phyloP scores from a whole-genome alignment of 2,113 vertebrate species.

The Oenanthe oenanthe region DNA sequence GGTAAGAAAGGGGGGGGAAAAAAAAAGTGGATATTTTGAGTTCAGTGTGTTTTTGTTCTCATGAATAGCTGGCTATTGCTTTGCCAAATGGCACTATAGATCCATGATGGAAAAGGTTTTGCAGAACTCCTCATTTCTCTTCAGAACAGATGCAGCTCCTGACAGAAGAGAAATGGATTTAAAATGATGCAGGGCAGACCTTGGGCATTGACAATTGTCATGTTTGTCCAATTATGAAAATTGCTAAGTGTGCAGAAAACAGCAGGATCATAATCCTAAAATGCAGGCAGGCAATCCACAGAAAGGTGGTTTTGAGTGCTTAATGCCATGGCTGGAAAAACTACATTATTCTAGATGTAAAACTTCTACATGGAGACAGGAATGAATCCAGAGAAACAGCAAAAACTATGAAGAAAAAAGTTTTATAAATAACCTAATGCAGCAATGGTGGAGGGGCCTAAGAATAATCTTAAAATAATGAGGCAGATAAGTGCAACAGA shows the following conservation, averaged over 20 bases:
- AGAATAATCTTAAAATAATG: neutral
- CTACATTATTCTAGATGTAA: neutral
- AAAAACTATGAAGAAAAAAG: neutral
- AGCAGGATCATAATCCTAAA: neutral
- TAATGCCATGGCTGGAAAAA: neutral
- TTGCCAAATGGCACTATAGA: conserved; percentile 22
- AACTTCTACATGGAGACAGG: neutral
- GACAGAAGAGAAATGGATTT: neutral
- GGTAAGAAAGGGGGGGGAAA: neutral
- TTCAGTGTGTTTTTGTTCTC: conserved; percentile 24
- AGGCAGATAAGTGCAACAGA: neutral
- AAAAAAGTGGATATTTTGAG: conserved; percentile 41
- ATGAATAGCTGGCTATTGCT: neutral
- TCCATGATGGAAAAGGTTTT: conserved; percentile 21
- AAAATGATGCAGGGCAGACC: neutral
- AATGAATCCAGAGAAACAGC: neutral
- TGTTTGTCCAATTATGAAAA: neutral
- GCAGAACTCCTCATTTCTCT: conserved; percentile 30
- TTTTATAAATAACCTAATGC: neutral
- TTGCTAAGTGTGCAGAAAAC: neutral
- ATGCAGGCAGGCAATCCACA: neutral
- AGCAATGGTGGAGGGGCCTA: neutral
- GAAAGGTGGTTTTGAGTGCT: neutral
- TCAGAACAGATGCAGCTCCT: neutral
- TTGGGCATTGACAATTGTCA: neutral